A percentile compares a stretch with the other conserved stretches of the same genome.
Conservation (phyloP, 2,888 invertebrate genomes). For the Bimastos eiseni region DNA sequence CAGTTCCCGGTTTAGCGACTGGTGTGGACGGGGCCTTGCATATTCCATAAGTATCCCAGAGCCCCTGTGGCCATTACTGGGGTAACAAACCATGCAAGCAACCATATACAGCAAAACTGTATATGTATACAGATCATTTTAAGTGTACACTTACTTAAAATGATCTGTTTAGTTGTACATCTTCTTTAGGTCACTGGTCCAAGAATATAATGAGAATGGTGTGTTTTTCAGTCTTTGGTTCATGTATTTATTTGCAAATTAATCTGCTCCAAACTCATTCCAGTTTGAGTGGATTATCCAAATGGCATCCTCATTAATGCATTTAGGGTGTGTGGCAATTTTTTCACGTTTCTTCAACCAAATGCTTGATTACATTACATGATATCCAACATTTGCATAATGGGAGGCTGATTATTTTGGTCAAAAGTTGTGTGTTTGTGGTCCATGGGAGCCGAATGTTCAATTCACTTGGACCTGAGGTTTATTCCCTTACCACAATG, state of each 20-base stretch:
- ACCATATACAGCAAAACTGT: not conserved
- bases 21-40: slow-evolving; percentile 47
- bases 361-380: too few relatives aligned
- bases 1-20: slow-evolving; percentile 43
- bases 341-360: too few relatives aligned
- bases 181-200: too few relatives aligned
- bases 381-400: not conserved
- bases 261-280: too few relatives aligned
- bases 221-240: too few relatives aligned
- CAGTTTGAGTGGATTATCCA: not conserved
- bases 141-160: too few relatives aligned
- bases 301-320: not conserved
- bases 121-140: not conserved
- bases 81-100: slow-evolving; percentile 54
- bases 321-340: too few relatives aligned
- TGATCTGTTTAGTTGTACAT: too few relatives aligned
- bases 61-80: slow-evolving; percentile 47
- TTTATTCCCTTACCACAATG: slow-evolving; percentile 52
- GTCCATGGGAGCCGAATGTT: not conserved
- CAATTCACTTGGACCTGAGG: not conserved
- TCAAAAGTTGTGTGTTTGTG: not conserved
- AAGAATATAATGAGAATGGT: too few relatives aligned
- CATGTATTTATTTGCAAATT: too few relatives aligned
- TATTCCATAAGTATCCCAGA: slow-evolving; percentile 52
- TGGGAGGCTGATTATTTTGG: not conserved